A percentile compares a stretch with the other conserved stretches of the same genome.
Evolutionary conservation across 2,888 invertebrate genomes (phyloP).

Genomic region (Arenicola marina): DNA sequence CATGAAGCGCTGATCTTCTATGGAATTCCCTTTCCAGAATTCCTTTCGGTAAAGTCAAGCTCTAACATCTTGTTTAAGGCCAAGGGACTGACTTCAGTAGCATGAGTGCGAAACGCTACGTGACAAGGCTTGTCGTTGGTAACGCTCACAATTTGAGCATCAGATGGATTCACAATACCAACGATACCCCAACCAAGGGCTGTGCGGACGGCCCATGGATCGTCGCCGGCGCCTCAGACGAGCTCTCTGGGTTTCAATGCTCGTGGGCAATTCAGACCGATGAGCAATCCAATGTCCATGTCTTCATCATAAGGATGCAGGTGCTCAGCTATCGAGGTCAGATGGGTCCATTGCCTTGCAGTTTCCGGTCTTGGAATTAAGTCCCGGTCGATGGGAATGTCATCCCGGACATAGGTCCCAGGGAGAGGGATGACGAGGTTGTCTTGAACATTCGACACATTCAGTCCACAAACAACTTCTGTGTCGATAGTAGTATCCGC

Average conservation of each 20-base stretch:
- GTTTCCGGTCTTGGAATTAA: too few species aligned
- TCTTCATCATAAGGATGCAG: too few species aligned
- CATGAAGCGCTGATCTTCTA: background rate
- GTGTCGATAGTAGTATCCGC: too few species aligned
- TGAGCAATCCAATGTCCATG: background rate
- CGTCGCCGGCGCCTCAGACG: background rate
- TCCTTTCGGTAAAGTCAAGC: conserved; percentile 1
- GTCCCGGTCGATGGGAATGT: too few species aligned
- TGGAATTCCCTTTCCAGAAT: background rate
- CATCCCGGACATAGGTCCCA: too few species aligned
- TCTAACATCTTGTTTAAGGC: background rate
- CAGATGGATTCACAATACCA: background rate
- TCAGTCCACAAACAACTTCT: too few species aligned
- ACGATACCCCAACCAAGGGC: background rate
- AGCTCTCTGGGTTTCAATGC: background rate
- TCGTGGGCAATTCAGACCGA: background rate
- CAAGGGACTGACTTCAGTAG: background rate
- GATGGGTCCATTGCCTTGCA: too few species aligned
- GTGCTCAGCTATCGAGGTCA: too few species aligned
- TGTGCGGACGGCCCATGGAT: background rate
- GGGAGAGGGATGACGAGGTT: too few species aligned
- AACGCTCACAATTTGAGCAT: too few species aligned
- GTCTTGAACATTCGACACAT: too few species aligned
- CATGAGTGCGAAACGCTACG: background rate
- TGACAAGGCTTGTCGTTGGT: background rate